phyloP scores from a whole-genome alignment of 37 sponge, comb jelly and placozoan genomes.

The Chondrilla cf. caribensis region DNA sequence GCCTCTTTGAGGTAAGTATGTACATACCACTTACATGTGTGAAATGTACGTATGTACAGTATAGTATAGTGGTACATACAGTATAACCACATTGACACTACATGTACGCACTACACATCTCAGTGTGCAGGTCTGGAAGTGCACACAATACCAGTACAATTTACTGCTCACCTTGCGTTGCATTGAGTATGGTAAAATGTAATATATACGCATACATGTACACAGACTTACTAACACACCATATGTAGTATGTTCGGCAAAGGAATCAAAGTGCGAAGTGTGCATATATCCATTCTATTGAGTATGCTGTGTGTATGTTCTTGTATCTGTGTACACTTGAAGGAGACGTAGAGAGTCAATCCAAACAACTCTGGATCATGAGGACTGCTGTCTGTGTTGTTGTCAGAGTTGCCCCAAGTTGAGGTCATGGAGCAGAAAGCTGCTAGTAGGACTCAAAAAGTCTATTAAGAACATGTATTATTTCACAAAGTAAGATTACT shows the following conservation, averaged over 20 bases:
- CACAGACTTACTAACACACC: too few species aligned
- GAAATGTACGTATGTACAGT: too few species aligned
- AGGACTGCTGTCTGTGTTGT: slow-evolving; percentile 19
- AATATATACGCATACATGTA: too few species aligned
- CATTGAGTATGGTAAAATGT: too few species aligned
- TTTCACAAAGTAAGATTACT: slow-evolving; percentile 38
- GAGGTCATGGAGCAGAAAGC: background rate
- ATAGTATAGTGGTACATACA: too few species aligned
- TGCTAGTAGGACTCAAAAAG: background rate
- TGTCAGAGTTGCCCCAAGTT: background rate
- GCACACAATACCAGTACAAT: too few species aligned
- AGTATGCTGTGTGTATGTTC: background rate
- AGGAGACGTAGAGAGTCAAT: slow-evolving; percentile 1
- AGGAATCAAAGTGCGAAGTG: too few species aligned
- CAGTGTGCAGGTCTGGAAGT: too few species aligned
- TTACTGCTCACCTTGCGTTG: too few species aligned
- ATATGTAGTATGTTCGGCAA: too few species aligned
- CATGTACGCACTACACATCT: too few species aligned
- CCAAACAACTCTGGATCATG: background rate
- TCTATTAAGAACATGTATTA: slow-evolving; percentile 27
- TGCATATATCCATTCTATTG: background rate
- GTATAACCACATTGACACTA: too few species aligned
- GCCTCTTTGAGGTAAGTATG: background rate
- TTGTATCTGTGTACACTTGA: background rate
- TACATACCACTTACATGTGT: background rate